Percentiles rank a stretch among this genome's conserved stretches.
These are phyloP conservation scores for Epinotia nisella DNA, from an alignment of 2,888 invertebrate genomes.

Conservation along the genomic window DNA sequence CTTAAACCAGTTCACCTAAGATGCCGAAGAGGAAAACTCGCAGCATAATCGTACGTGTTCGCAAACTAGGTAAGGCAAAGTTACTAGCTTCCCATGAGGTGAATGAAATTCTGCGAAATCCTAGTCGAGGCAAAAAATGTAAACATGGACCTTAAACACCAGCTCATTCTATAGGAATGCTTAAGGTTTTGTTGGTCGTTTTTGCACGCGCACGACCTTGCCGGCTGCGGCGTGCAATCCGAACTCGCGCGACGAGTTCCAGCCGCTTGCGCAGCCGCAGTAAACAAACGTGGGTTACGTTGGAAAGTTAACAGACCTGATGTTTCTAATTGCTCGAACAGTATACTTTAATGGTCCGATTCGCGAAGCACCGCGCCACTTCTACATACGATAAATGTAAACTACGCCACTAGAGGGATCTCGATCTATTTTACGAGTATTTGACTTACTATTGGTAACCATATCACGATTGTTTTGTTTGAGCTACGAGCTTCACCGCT, in stretches of 20 bases:
- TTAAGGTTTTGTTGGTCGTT: conserved; percentile 60
- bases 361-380: not conserved
- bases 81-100: not conserved
- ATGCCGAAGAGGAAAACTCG: conserved; percentile 25
- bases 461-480: conserved; percentile 24
- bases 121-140: conserved; percentile 29
- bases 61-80: conserved; percentile 17
- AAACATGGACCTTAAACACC: conserved; percentile 53
- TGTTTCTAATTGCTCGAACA: conserved; percentile 6
- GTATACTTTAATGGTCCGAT: conserved; percentile 7
- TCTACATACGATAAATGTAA: too few species aligned
- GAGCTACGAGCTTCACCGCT: conserved; percentile 18
- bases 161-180: conserved; percentile 67
- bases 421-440: conserved; percentile 4
- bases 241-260: conserved; percentile 76
- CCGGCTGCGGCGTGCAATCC: conserved; percentile 68
- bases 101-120: not conserved
- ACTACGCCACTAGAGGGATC: not conserved
- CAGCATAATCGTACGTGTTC: conserved; percentile 11
- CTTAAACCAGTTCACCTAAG: conserved; percentile 23
- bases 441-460: conserved; percentile 20
- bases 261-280: conserved; percentile 57
- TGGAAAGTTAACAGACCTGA: conserved; percentile 48
- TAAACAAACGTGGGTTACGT: conserved; percentile 74
- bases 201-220: conserved; percentile 79